Evolutionary conservation across 2,888 invertebrate genomes (phyloP).

Genomic region (Calameuta pallipes): DNA sequence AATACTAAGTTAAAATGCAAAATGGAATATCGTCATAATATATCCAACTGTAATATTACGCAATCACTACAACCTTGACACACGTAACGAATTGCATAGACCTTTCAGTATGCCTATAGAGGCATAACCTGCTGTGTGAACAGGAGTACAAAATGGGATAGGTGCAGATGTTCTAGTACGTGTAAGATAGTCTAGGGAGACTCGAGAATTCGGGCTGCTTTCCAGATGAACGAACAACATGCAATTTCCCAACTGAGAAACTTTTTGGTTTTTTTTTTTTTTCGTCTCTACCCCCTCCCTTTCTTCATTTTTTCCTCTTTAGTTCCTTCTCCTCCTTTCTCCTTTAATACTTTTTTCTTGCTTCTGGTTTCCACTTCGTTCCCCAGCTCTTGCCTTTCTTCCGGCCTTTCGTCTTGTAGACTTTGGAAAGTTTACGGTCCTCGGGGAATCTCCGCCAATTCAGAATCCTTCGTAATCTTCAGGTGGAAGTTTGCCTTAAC

Average conservation of each 20-base stretch:
- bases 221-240: conserved; percentile 1
- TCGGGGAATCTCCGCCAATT: not conserved
- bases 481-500: not conserved
- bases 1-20: not conserved
- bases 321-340: not conserved
- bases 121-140: not conserved
- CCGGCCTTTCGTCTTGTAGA: not conserved
- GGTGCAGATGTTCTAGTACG: not conserved
- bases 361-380: not conserved
- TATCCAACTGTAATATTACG: not conserved
- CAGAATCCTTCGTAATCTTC: not conserved
- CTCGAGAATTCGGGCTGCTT: not conserved
- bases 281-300: not conserved
- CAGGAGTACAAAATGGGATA: not conserved
- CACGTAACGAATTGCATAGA: not conserved
- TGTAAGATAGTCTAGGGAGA: not conserved
- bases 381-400: not conserved
- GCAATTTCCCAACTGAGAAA: not conserved
- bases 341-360: not conserved
- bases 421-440: not conserved
- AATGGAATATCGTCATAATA: not conserved
- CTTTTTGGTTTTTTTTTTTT: not conserved
- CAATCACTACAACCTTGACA: not conserved
- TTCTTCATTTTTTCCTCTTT: not conserved
- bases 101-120: not conserved